Evolutionary conservation across 2,797 vertebrate species (phyloP), one percentile per base, ranked within the genome.

Genomic region (Austrolebias charrua): DNA sequence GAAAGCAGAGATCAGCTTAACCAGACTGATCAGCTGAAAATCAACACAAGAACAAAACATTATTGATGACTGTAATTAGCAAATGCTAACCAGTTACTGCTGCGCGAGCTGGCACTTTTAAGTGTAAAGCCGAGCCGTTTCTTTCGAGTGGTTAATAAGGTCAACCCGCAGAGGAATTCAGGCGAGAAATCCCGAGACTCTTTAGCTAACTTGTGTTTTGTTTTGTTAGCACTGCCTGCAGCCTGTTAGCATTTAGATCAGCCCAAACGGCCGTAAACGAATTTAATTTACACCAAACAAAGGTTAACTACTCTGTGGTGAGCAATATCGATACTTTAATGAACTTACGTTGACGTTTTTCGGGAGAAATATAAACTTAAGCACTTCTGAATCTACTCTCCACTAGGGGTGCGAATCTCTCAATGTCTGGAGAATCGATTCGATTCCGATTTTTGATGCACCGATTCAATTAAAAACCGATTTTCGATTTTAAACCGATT

Each of bases 341-440:
- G 13, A 54, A 86, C 87, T 81, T 84, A 89, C 86, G 55, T 46
- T 1, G 55, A 57, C n/a, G 31, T 55, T 33, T 63, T 7, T 12
- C 29, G 1, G 20, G 18, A 29, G 42, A 70, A 63, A 68, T n/a
- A n/a, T n/a, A n/a, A n/a, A n/a, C n/a, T n/a, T 2, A 54, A 63
- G 53, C 0, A 60, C 55, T 76, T n/a, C n/a, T n/a, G n/a, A n/a
- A n/a, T 78, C 46, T 63, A 47, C 19, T 50, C 52, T 24, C 42
- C 8, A 33, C 16, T n/a, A n/a, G n/a, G n/a, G n/a, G n/a, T n/a
- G n/a, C n/a, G n/a, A n/a, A n/a, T n/a, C n/a, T n/a, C n/a, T n/a
- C n/a, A n/a, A n/a, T n/a, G n/a, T n/a, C n/a, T n/a, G n/a, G n/a
- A n/a, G n/a, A n/a, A n/a, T n/a, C n/a, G n/a, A n/a, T n/a, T n/a